Conservation (phyloP, 1,140 invertebrate genomes). For the Radopholus similis region DNA sequence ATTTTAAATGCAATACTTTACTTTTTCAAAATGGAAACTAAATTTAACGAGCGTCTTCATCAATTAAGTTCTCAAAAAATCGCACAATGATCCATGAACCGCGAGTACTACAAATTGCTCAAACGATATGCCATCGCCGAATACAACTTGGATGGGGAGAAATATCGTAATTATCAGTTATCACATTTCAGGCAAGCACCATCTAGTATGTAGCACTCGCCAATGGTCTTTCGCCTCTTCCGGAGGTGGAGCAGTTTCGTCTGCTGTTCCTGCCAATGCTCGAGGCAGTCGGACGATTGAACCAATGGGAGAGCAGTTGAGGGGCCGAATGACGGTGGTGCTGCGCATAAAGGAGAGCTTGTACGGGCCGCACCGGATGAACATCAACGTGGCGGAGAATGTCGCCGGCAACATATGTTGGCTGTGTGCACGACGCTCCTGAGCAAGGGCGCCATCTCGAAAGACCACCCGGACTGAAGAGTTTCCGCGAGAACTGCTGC, state of each 20-base stretch:
- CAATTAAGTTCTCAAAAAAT: no score
- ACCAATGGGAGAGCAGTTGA: constrained; percentile 92
- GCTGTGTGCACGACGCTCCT: constrained; percentile 93
- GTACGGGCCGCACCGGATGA: constrained; percentile 63
- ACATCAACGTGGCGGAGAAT: constrained; percentile 23
- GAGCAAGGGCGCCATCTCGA: constrained; percentile 77
- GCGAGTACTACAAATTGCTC: constrained; percentile 96
- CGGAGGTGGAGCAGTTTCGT: constrained; percentile 98
- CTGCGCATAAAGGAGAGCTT: constrained; percentile 47
- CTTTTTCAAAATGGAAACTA: no score
- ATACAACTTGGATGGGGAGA: no score
- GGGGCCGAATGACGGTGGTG: constrained; percentile 86
- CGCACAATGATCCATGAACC: constrained; percentile 91
- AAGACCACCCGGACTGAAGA: constrained; percentile 91
- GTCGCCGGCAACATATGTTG: constrained; percentile 73
- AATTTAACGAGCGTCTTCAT: no score
- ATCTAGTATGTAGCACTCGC: not conserved
- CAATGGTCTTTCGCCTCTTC: constrained; percentile 47
- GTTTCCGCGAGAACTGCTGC: constrained; percentile 83
- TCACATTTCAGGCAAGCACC: constrained; percentile 80
- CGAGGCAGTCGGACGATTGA: constrained; percentile 76
- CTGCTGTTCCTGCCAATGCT: constrained; percentile 92
- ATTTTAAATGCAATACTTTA: no score
- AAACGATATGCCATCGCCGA: constrained; percentile 95
- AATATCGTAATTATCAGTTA: constrained; percentile 90